Base-by-base conservation (phyloP, 2,888 invertebrate species). In the Petrophora chlorosata region DNA sequence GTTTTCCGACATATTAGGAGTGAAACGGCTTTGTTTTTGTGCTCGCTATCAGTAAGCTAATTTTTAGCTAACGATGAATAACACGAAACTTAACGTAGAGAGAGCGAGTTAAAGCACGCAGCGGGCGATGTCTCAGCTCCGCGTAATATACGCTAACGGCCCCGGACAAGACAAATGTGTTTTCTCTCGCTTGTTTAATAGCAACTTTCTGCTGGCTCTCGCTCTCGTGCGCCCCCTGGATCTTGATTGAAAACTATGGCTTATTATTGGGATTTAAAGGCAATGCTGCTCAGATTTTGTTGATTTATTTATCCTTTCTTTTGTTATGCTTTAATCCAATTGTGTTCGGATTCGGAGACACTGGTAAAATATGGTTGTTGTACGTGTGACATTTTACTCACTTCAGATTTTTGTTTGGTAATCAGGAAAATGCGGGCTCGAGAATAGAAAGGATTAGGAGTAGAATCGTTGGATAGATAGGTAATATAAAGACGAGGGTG, bases 121-220 rank as follows among this genome's bases (percentile, higher is more conserved):
- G 83, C 83, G 73, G 81, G 84, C 76, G 81, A 79, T 76, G 84
- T 82, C 82, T 79, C 80, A 67, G 76, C 74, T 68, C 73, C 60
- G 63, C 70, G 84, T 86, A 87, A 88, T 90, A 89, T 89, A 88
- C 89, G 88, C 81, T 89, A 88, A 89, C 88, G 85, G 83, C 76
- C 78, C 75, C 76, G 79, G 86, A 86, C 87, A 89, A 90, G 90
- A 89, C 85, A 88, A 90, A 90, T 90, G 90, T 88, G 86, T 85
- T 87, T 89, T 86, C 87, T 82, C 85, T 84, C 79, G 79, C 76
- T 80, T 72, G 79, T 84, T 85, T 61, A 85, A 84, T 85, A 84
- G 77, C 76, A 73, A 74, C 73, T 73, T 71, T 71, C 66, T 62
- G 67, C 63, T 67, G 63, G 67, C 68, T 65, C 66, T 53, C 61